Base-by-base conservation (phyloP, 2,888 invertebrate species). In the Stegana nigrithorax region DNA sequence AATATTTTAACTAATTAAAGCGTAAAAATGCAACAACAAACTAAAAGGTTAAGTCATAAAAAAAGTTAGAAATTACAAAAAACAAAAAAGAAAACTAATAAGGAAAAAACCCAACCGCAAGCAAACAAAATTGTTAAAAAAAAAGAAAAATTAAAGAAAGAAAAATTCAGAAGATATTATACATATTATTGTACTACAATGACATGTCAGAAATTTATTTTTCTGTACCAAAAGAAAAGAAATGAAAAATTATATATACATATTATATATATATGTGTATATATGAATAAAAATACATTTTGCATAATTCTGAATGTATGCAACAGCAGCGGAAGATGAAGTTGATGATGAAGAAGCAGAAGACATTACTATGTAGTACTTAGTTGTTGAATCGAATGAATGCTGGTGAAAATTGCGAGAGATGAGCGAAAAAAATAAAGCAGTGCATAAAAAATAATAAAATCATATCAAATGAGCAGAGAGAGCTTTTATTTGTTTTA, bases 161-260 rank as follows among this genome's bases (percentile, higher is more conserved):
- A 55, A 19, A 55, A 53, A 29, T 32, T 6, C 50, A 55, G 23
- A 32, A 55, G n/a, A n/a, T n/a, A n/a, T n/a, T n/a, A n/a, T n/a
- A n/a, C n/a, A n/a, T n/a, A n/a, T n/a, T n/a, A n/a, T n/a, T n/a
- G n/a, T n/a, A n/a, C n/a, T n/a, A n/a, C n/a, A n/a, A n/a, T n/a
- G n/a, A n/a, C n/a, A n/a, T n/a, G n/a, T n/a, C n/a, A 55, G 12
- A 56, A 42, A 56, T 56, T 56, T 75, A 75, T 75, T 75, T 75
- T 75, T 75, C 63, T 71, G 73, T 71, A 77, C 75, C 70, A 67
- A 68, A 62, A 51, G 47, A 67, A 55, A 23, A 44, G 10, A 32
- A 21, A 27, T 23, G 47, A 10, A 50, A 8, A 21, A 32, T 32
- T 45, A 45, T 21, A 45, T 21, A 39, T 26, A 57, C 25, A 57